These are phyloP conservation scores for Hoplostethus atlanticus DNA, from an alignment of 2,797 vertebrate species.

Conservation along the genomic window DNA sequence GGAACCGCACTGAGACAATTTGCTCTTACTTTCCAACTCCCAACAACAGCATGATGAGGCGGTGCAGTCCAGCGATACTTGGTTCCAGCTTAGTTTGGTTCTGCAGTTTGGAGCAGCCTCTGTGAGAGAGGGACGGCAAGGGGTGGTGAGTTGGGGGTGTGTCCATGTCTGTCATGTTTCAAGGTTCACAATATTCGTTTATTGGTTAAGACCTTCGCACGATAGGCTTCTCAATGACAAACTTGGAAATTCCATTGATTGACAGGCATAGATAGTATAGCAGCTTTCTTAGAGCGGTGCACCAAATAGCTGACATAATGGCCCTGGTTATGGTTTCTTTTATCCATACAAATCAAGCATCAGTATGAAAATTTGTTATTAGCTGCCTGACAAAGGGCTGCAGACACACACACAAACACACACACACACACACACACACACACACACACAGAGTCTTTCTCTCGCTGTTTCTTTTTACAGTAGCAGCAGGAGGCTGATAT, in stretches of 20 bases:
- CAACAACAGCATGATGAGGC: slow-evolving; percentile 26
- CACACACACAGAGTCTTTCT: slow-evolving; percentile 34
- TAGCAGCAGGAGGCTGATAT: slow-evolving; percentile 73
- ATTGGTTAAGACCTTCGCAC: slow-evolving; percentile 55
- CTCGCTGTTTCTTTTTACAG: slow-evolving; percentile 61
- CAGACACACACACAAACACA: slow-evolving; percentile 42
- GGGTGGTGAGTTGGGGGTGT: slow-evolving; percentile 41
- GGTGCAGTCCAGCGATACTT: background rate
- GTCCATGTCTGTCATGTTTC: slow-evolving; percentile 46
- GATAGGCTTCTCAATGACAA: slow-evolving; percentile 41
- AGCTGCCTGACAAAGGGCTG: slow-evolving; percentile 57
- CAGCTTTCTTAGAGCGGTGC: slow-evolving; percentile 52
- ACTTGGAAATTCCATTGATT: slow-evolving; percentile 57
- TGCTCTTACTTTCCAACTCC: background rate
- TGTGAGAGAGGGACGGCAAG: slow-evolving; percentile 30
- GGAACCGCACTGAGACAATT: slow-evolving; percentile 21
- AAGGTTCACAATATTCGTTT: slow-evolving; percentile 25
- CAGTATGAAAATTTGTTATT: slow-evolving; percentile 72
- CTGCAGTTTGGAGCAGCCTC: slow-evolving; percentile 10
- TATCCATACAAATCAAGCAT: slow-evolving; percentile 73
- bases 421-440: slow-evolving; percentile 45
- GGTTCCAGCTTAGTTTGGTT: slow-evolving; percentile 30
- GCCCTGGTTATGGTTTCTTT: slow-evolving; percentile 66
- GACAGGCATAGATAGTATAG: slow-evolving; percentile 45
- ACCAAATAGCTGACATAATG: slow-evolving; percentile 65